Conservation (phyloP, 1,140 invertebrate genomes). For the Pteromalus puparum region DNA sequence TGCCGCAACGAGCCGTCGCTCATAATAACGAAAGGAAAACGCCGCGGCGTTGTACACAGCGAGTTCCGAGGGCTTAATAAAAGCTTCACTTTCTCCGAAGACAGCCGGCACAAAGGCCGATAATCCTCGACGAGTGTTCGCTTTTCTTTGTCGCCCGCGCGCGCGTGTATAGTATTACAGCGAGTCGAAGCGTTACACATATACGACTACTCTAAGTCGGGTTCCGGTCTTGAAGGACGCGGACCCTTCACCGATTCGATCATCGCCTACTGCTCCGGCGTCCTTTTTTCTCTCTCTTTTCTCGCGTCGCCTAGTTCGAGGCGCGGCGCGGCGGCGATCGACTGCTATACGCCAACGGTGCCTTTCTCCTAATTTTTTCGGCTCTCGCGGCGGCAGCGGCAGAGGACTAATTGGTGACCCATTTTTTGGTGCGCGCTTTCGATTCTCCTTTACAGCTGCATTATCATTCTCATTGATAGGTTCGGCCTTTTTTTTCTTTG, state of each 20-base stretch:
- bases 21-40: neutral
- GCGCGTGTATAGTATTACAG: neutral
- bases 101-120: neutral
- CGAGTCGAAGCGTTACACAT: too few relatives aligned
- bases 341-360: neutral
- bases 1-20: too few relatives aligned
- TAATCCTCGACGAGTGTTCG: neutral
- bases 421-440: slow-evolving; percentile 28
- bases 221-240: slow-evolving; percentile 56
- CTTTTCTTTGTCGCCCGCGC: neutral
- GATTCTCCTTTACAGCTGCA: slow-evolving; percentile 9
- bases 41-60: neutral
- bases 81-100: slow-evolving; percentile 18
- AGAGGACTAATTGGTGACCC: slow-evolving; percentile 17
- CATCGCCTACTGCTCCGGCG: neutral
- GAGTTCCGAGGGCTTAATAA: neutral
- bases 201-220: neutral
- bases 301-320: slow-evolving; percentile 5
- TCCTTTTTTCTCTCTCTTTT: slow-evolving; percentile 39
- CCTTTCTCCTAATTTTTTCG: slow-evolving; percentile 44
- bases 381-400: neutral
- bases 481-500: neutral
- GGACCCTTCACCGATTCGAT: slow-evolving; percentile 7
- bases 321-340: neutral
- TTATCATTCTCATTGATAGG: neutral